phyloP scores from a whole-genome alignment of 2,113 vertebrate genomes.

The Apodemus sylvaticus region DNA sequence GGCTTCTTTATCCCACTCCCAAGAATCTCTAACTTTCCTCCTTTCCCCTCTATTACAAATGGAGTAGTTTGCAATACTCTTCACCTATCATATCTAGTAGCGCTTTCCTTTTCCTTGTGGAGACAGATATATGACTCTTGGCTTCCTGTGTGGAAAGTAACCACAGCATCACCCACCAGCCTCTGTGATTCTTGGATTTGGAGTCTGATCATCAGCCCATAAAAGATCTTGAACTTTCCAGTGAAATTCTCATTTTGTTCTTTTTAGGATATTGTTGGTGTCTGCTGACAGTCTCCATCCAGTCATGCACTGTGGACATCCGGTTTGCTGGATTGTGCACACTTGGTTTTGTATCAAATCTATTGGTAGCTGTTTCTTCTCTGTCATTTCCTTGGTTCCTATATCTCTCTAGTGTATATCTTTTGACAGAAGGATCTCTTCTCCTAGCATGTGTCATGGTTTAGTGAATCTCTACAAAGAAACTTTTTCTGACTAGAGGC shows the following conservation, averaged over 20 bases:
- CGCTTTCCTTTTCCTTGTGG: background rate
- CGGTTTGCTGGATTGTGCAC: background rate
- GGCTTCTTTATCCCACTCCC: background rate
- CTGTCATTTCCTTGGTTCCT: background rate
- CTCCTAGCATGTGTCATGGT: background rate
- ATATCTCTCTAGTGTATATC: background rate
- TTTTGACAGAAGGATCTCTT: background rate
- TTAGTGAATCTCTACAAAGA: background rate
- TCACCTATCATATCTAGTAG: background rate
- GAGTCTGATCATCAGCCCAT: background rate
- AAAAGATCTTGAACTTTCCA: background rate
- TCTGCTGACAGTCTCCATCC: background rate
- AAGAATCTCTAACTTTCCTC: background rate
- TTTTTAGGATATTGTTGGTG: background rate
- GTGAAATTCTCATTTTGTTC: background rate
- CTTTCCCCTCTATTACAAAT: background rate
- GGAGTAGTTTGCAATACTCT: accelerated
- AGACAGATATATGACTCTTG: background rate
- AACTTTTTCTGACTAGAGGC: background rate
- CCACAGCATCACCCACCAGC: background rate
- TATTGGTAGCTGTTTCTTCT: background rate
- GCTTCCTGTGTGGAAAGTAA: background rate
- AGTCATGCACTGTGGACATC: background rate
- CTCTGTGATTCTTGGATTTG: no score
- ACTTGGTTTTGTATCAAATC: background rate